Percentiles rank a stretch among this genome's conserved stretches.
Evolutionary conservation across 1,140 invertebrate species (phyloP).

Genomic region (Drosophila arawakana): DNA sequence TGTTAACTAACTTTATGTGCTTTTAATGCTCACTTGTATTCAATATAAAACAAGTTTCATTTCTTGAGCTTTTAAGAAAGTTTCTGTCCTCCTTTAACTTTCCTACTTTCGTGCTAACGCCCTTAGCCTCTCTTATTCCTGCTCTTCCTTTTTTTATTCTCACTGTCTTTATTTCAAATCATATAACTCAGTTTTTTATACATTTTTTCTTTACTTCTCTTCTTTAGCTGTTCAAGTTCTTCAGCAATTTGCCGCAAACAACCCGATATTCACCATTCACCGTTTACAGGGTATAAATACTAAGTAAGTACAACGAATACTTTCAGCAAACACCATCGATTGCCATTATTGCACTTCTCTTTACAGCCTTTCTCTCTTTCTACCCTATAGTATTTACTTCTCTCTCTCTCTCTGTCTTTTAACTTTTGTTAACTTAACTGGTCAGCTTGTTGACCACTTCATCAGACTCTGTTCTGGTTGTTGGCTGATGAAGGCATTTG

Average conservation of each 20-base stretch:
- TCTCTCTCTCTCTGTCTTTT: background rate
- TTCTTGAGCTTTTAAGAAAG: too few species aligned
- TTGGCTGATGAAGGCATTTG: constrained; percentile 79
- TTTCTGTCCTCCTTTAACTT: background rate
- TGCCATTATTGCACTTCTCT: constrained; percentile 13
- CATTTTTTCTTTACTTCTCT: too few species aligned
- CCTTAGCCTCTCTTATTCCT: too few species aligned
- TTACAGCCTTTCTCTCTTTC: background rate
- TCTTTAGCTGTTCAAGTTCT: background rate
- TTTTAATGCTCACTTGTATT: too few species aligned
- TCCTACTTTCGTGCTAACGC: background rate
- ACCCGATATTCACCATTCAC: background rate
- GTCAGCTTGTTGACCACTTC: constrained; percentile 22
- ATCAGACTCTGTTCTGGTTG: constrained; percentile 36
- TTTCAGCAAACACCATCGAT: constrained; percentile 31
- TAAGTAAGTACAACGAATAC: constrained; percentile 1
- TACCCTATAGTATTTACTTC: background rate
- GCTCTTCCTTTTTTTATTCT: background rate
- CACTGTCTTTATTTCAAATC: background rate
- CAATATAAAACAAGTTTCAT: too few species aligned
- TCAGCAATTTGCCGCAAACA: background rate
- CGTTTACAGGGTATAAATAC: constrained; percentile 2
- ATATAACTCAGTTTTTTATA: too few species aligned
- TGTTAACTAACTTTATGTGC: too few species aligned
- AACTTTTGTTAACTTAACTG: constrained; percentile 16